phyloP scores from a whole-genome alignment of 2,797 vertebrate genomes.

The Pachyuromys duprasi region DNA sequence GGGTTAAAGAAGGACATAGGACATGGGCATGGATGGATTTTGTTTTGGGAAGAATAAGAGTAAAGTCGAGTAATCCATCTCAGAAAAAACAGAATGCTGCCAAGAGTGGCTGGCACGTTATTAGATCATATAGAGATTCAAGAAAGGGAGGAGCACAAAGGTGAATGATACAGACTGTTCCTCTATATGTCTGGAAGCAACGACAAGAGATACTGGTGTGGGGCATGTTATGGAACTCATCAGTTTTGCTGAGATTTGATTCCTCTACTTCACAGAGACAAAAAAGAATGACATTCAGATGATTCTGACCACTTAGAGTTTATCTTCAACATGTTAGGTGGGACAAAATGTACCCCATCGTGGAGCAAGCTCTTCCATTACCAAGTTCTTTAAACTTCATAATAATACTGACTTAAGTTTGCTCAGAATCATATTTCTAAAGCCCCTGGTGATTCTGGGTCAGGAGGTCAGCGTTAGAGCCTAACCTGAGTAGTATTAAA shows the following conservation, averaged over 20 bases:
- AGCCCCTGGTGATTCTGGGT: neutral
- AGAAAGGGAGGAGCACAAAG: neutral
- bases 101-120: neutral
- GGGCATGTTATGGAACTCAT: neutral
- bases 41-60: no score
- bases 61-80: neutral
- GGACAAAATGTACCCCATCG: neutral
- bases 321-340: neutral
- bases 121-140: neutral
- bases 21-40: no score
- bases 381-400: neutral
- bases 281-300: neutral
- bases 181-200: fast-evolving
- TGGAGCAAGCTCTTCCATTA: no score
- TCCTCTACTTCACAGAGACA: neutral
- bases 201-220: neutral
- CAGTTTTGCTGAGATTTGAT: neutral
- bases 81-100: neutral
- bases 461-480: neutral
- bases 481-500: no score
- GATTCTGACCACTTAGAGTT: neutral
- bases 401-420: neutral
- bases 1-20: no score
- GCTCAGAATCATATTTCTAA: neutral
- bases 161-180: neutral